Evolutionary conservation across 2,113 vertebrate genomes (phyloP), one percentile per base, ranked within the genome.

Genomic region (Tamias sibiricus): DNA sequence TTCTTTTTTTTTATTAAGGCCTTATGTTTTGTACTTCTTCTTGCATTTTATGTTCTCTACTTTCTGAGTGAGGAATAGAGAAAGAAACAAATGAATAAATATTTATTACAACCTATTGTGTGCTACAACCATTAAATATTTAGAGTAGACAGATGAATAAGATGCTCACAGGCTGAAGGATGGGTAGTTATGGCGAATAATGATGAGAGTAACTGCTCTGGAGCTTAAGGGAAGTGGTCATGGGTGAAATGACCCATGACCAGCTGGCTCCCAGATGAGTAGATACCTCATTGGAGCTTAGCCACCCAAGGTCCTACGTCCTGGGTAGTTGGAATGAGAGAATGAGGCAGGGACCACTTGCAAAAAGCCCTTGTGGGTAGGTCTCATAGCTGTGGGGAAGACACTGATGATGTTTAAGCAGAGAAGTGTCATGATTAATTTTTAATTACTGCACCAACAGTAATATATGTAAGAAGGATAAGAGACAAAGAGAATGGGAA

Each of bases 341-440:
- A 69, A 54, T 37, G 8, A 64, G 49, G 1, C 19, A 71, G 8
- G 57, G 22, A 32, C 37, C 40, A 44, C 4, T 71, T 69, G 66
- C 44, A n/a, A 81, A 84, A 75, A 30, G 26, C n/a, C 19, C 22
- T 64, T 84, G 26, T 37, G 26, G 12, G 13, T 69, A 79, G 49
- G 57, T 80, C 4, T 90, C 47, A 28, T 62, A 24, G 1, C 32
- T 22, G 1, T 35, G 16, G 17, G 40, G 40, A 40, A 91, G 30
- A 26, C 37, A 62, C 24, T 57, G 49, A 59, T 80, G 30, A 54
- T 24, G 85, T 97, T 83, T 89, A 92, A 94, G 40, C n/a, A 87
- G 44, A 92, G 26, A 87, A 72, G 4, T 59, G 7, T 37, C 42
- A 19, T 64, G 42, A 69, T 90, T 2, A 81, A 17, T 49, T 95